These are phyloP conservation scores for Eriocheir sinensis DNA, from an alignment of 1,140 invertebrate species.

Conservation along the genomic window DNA sequence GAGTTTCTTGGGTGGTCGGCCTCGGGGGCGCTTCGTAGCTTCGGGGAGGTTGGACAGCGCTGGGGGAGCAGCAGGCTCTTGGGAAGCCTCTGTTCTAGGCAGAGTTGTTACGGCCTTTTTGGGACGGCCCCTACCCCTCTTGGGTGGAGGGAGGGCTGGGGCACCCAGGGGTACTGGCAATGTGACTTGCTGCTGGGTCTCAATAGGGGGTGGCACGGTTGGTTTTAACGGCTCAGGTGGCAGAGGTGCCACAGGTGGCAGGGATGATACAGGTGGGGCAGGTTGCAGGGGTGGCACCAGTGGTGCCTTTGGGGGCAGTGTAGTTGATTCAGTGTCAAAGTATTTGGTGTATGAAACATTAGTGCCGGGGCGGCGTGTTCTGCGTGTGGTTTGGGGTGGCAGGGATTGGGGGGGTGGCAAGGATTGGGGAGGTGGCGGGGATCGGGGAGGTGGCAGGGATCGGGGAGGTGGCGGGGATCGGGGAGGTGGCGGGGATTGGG, in stretches of 20 bases:
- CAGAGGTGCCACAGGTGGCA: neutral
- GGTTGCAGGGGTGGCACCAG: neutral
- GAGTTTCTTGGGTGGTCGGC: conserved; percentile 52
- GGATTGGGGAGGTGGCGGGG: neutral
- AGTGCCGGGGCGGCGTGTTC: conserved; percentile 17
- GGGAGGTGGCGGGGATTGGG: neutral
- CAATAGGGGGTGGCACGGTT: no score
- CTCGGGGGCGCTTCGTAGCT: conserved; percentile 33
- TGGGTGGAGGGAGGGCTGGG: neutral
- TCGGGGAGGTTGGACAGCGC: neutral
- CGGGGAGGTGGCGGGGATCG: no score
- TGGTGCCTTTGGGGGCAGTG: neutral
- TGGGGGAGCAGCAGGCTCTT: neutral
- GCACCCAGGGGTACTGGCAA: neutral
- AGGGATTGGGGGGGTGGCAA: neutral
- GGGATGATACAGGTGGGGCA: neutral
- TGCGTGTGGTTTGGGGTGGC: neutral
- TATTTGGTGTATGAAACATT: conserved; percentile 59
- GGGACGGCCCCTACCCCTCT: conserved; percentile 46
- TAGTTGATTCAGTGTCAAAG: conserved; percentile 52
- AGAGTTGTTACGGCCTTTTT: neutral
- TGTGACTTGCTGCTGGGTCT: no score
- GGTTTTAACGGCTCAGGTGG: neutral
- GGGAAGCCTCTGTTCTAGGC: neutral
- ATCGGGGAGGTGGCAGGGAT: neutral